Conservation (phyloP, 1,140 invertebrate species). For the Formica selysi region DNA sequence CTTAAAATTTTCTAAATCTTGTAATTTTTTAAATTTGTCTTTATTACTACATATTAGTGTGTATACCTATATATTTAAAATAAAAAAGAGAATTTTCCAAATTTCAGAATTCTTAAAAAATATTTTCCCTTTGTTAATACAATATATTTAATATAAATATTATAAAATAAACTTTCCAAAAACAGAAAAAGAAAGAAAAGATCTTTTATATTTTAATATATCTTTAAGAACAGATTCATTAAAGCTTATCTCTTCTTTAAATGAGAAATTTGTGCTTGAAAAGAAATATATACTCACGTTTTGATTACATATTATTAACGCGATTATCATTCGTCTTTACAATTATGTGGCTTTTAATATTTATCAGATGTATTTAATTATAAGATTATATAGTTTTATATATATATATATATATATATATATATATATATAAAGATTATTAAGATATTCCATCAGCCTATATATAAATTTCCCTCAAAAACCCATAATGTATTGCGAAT, state of each 20-base stretch:
- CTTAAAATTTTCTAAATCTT: not conserved
- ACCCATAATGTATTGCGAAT: too few relatives aligned
- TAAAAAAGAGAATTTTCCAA: not conserved
- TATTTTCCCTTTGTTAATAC: not conserved
- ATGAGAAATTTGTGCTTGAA: not conserved
- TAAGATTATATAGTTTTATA: too few relatives aligned
- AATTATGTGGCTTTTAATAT: too few relatives aligned
- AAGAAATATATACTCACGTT: conserved; percentile 28
- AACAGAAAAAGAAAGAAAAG: not conserved
- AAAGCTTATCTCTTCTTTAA: not conserved
- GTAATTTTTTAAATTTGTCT: not conserved
- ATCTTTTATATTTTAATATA: not conserved
- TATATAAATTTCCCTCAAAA: too few relatives aligned
- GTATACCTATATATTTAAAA: not conserved
- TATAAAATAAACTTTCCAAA: not conserved
- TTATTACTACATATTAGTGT: not conserved
- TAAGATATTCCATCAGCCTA: too few relatives aligned
- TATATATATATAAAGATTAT: too few relatives aligned
- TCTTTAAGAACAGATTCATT: not conserved
- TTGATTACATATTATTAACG: conserved; percentile 4
- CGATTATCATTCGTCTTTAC: conserved; percentile 14
- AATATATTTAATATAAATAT: conserved; percentile 16
- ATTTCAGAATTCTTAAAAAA: not conserved
- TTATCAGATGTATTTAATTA: not conserved
- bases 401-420: too few relatives aligned